A percentile compares a stretch with the other conserved stretches of the same genome.
phyloP scores from a whole-genome alignment of 2,113 vertebrate genomes.

The Psilopogon haemacephalus region DNA sequence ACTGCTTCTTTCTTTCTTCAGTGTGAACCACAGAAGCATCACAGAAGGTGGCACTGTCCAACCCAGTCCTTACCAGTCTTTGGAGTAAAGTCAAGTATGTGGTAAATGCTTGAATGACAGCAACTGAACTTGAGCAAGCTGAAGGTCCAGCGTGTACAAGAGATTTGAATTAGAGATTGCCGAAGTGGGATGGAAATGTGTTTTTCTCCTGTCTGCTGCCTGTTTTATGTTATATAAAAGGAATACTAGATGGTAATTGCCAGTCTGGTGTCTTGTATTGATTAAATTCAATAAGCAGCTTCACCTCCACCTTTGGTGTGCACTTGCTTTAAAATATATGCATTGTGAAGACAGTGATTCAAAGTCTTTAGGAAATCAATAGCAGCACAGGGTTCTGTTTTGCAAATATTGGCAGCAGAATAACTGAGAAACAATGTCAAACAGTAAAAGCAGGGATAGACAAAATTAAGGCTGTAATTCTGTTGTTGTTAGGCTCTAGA shows the following conservation, averaged over 20 bases:
- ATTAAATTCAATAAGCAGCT: slow-evolving; percentile 54
- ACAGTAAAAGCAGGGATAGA: slow-evolving; percentile 8
- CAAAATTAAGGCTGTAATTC: slow-evolving; percentile 4
- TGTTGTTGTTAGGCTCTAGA: neutral
- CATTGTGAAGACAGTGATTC: slow-evolving; percentile 58
- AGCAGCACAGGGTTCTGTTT: slow-evolving; percentile 38
- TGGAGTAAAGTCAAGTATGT: neutral
- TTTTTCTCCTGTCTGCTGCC: neutral
- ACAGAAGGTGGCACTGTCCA: neutral
- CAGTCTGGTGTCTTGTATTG: slow-evolving; percentile 6
- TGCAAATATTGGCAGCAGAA: slow-evolving; percentile 47
- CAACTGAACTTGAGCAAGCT: neutral
- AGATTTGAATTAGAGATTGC: neutral
- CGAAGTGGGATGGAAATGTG: neutral
- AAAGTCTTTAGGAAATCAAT: slow-evolving; percentile 56
- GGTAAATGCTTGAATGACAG: neutral
- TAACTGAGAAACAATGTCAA: slow-evolving; percentile 57
- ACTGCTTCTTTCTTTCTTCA: neutral
- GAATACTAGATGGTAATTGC: slow-evolving; percentile 17
- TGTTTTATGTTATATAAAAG: slow-evolving; percentile 20
- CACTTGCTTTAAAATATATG: slow-evolving; percentile 37
- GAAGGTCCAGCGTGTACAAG: neutral
- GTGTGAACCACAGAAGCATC: accelerated
- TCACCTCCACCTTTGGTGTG: slow-evolving; percentile 49
- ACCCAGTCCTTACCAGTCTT: accelerated